A percentile compares a stretch with the other conserved stretches of the same genome.
Evolutionary conservation across 2,888 invertebrate species (phyloP).

Genomic region (Pegoplata infirma): DNA sequence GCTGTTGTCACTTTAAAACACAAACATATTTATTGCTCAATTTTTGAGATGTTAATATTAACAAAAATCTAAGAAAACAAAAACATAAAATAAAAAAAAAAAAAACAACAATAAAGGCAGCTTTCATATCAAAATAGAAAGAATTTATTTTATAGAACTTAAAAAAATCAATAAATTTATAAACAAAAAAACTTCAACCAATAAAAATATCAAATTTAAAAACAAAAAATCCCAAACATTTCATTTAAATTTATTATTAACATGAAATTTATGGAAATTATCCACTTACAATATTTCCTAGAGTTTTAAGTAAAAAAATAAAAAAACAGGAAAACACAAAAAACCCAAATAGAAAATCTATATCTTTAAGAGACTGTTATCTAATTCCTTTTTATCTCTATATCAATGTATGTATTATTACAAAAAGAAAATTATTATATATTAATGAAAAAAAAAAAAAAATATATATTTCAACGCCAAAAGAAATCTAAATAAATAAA

Average conservation of each 20-base stretch:
- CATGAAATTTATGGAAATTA: not conserved
- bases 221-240: not conserved
- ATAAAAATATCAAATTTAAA: not conserved
- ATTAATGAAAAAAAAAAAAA: too few relatives aligned
- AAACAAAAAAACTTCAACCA: slow-evolving; percentile 5
- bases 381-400: slow-evolving; percentile 20
- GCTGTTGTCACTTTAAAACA: not conserved
- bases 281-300: not conserved
- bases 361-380: slow-evolving; percentile 60
- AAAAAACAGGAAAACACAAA: too few relatives aligned
- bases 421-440: not conserved
- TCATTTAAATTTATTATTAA: too few relatives aligned
- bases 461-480: slow-evolving; percentile 7
- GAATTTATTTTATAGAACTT: slow-evolving; percentile 40
- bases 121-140: slow-evolving; percentile 54
- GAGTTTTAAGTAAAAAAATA: not conserved
- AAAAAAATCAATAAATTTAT: not conserved
- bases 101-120: slow-evolving; percentile 29
- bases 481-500: slow-evolving; percentile 20
- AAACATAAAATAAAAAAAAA: not conserved
- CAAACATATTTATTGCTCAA: slow-evolving; percentile 47
- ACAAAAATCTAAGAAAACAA: too few relatives aligned
- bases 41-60: not conserved
- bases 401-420: not conserved
- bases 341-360: slow-evolving; percentile 44